Base-by-base conservation (phyloP, 2,797 vertebrate genomes). In the Myotis planiceps region DNA sequence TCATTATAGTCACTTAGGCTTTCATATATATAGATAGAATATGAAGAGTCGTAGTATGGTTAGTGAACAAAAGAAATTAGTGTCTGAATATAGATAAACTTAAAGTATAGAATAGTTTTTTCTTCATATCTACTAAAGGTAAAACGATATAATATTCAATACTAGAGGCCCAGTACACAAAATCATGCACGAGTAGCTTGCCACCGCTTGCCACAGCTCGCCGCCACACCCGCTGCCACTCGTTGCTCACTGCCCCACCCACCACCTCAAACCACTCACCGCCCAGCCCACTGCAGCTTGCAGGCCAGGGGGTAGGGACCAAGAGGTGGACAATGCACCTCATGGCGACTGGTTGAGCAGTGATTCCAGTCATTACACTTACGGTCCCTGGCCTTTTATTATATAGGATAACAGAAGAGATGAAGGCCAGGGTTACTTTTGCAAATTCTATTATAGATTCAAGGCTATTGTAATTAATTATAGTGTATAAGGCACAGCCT, bases 101-200 rank as follows among this genome's bases (percentile, higher is more conserved):
- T 71, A 82, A 76, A 82, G 21, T 29, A 60, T 5, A 69, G 37
- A 80, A 87, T 34, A 51, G 12, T 27, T 84, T 72, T 60, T 83
- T 45, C 39, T 87, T 76, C 12, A n/a, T 65, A 39, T 69, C 34
- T n/a, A 71, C 9, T 83, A 84, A n/a, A 86, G 6, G 75, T 21
- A 90, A 87, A 94, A 81, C 12, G 80, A 94, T 76, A 55, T 14
- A 91, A 63, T 60, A 79, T 47, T 69, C 21, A 69, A 37, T 23
- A 39, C 12, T 45, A 45, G 45, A 45, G 13, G 45, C 45, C 45
- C 45, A 45, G 45, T 45, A 12, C 45, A 45, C 45, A 45, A 13
- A 45, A 45, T 45, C 45, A 0, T 13, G 13, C 12, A 9, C 42
- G 8, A 45, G 45, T 45, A 45, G 45, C 45, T 45, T 13, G 13